These are phyloP conservation scores for Torymus aiolomorphi DNA, from an alignment of 2,888 invertebrate species.

Conservation along the genomic window DNA sequence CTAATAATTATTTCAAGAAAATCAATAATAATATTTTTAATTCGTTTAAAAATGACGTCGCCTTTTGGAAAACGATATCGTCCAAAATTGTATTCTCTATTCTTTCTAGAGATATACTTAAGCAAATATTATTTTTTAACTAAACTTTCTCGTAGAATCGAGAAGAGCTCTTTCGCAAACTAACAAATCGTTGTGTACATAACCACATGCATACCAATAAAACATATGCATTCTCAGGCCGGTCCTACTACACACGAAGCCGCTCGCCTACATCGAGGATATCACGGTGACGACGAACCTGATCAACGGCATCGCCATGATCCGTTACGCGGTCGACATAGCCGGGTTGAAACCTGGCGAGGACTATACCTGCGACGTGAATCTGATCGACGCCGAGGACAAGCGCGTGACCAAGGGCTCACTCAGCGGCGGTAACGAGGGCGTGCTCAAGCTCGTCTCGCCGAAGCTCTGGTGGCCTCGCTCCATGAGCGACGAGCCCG, in stretches of 20 bases:
- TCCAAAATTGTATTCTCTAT: no score
- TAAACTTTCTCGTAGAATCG: no score
- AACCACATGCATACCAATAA: neutral
- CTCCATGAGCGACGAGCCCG: constrained; percentile 87
- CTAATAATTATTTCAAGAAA: no score
- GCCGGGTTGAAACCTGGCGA: constrained; percentile 73
- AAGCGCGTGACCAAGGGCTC: no score
- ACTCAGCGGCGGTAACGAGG: constrained; percentile 76
- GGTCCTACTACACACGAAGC: constrained; percentile 92
- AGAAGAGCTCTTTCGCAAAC: no score
- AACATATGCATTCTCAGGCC: constrained; percentile 77
- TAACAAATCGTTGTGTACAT: neutral
- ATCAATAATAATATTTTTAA: no score
- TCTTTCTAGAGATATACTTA: no score
- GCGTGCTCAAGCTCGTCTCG: constrained; percentile 78
- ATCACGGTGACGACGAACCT: constrained; percentile 87
- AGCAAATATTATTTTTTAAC: no score
- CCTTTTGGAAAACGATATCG: no score
- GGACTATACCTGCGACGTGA: constrained; percentile 73
- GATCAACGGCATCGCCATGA: constrained; percentile 79
- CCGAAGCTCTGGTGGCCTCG: constrained; percentile 95
- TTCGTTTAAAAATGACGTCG: no score
- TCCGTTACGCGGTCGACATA: constrained; percentile 72
- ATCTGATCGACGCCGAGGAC: constrained; percentile 78
- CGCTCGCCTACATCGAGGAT: constrained; percentile 88